Base-by-base conservation (phyloP, 2,888 invertebrate genomes). In the Bellardia bayeri region DNA sequence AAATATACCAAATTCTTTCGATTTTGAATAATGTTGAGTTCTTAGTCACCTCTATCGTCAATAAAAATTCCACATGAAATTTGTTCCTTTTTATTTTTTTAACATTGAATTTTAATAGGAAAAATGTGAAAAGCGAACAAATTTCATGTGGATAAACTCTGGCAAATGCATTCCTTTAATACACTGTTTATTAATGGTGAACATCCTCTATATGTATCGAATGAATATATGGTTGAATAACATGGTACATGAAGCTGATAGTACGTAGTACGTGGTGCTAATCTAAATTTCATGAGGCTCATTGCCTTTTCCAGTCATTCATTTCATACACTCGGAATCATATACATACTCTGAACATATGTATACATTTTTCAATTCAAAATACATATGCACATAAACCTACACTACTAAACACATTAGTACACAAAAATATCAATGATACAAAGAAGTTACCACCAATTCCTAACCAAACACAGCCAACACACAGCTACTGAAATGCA, bases 241-340 rank as follows among this genome's bases (percentile, higher is more conserved):
- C 69, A 72, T 76, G 63, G 66, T 75, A 80, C 66, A 49, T 66
- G 71, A 64, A 71, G 69, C 79, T 64, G 78, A 42, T 82, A 54
- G 40, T 40, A 58, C 23, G 86, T 71, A 45, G 66, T 85, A 87
- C 85, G 87, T 87, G 87, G 68, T 87, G 87, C 87, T 85, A 87
- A 87, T 87, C 82, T 82, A 85, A 87, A 87, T 85, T 87, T 87
- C 74, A 87, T 85, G 87, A 87, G 78, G 82, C 84, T 85, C 74
- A 85, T 87, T 87, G 78, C 84, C 85, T 76, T 85, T 82, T 63
- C 56, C 51, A 78, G 30, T 33, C 75, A 84, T 82, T 69, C 30
- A 64, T 76, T 80, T 66, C 23, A 66, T 72, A 33, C 79, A 69
- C 3, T 49, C 54, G 42, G 14, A 66, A 3, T 85, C 16, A n/a